Base-by-base conservation (phyloP, 2,113 vertebrate genomes). In the Numida meleagris region DNA sequence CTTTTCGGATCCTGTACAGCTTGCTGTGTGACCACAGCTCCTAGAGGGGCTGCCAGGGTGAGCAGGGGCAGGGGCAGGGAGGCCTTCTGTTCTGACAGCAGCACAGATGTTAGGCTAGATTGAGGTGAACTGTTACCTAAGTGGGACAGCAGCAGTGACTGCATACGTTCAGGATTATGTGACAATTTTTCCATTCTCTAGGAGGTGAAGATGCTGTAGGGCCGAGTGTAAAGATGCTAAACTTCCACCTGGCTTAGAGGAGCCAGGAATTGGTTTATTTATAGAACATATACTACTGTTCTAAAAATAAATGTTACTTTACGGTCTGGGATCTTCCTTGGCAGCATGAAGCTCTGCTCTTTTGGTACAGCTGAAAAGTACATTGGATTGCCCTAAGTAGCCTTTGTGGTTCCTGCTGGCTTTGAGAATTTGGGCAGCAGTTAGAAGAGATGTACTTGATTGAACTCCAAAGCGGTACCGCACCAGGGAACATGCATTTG, bases 351-450 rank as follows among this genome's bases (percentile, higher is more conserved):
- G 40, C 23, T 83, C 72, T 80, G 72, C 58, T 75, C 19, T 79
- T 88, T 51, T 74, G 78, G 78, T 92, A 38, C 67, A 73, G 62
- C 57, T 73, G 66, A n/a, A 53, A 92, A 89, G 53, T 70, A 65
- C n/a, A 20, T 4, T 51, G 71, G 70, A 46, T 87, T 66, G 34
- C 34, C 55, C 62, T 38, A 14, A 46, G 55, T 25, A 51, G 55
- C n/a, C 55, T 74, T 76, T 81, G 38, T 31, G 92, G 68, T 66
- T 88, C 63, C 70, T 0, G 6, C 7, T 66, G 19, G 4, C 19
- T 80, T 58, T 77, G 77, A 55, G 53, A 81, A 65, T 90, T 87
- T 86, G 81, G 46, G 72, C 51, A 93, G 46, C 62, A 84, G 53
- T 77, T 51, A 85, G 72, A 73, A 92, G 86, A 83, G 62, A 29